phyloP scores from a whole-genome alignment of 1,140 invertebrate species.

The Heliconius hermathena region DNA sequence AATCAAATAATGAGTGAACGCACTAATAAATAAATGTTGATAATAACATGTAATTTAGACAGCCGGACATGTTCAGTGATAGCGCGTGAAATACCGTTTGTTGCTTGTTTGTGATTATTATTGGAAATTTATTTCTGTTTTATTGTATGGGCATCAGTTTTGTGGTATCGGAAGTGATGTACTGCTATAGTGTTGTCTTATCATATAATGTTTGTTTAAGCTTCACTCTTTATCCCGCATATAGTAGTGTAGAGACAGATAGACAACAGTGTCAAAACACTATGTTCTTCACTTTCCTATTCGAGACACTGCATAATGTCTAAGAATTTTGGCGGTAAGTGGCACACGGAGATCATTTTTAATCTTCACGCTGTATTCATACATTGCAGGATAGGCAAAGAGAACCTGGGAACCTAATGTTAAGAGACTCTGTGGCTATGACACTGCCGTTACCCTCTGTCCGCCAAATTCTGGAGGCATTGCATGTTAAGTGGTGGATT shows the following conservation, averaged over 20 bases:
- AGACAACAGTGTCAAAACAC: neutral
- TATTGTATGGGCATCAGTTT: neutral
- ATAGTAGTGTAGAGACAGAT: neutral
- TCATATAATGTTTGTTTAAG: neutral
- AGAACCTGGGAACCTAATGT: no score
- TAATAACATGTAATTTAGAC: constrained; percentile 31
- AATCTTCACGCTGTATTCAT: no score
- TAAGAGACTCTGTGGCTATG: no score
- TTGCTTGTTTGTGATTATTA: neutral
- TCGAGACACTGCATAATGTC: neutral
- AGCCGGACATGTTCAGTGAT: constrained; percentile 26
- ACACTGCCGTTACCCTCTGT: no score
- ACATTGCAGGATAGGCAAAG: no score
- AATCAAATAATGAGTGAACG: constrained; percentile 24
- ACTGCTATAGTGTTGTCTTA: neutral
- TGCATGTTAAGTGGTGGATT: no score
- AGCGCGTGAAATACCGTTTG: constrained; percentile 3
- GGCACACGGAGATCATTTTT: no score
- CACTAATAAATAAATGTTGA: constrained; percentile 29
- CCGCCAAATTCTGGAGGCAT: no score
- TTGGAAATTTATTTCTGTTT: neutral
- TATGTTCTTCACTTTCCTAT: neutral
- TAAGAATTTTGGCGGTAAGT: no score
- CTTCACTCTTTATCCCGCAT: neutral
- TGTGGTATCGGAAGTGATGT: neutral